phyloP scores from a whole-genome alignment of 2,888 invertebrate genomes.

The Heliconius ismenius region DNA sequence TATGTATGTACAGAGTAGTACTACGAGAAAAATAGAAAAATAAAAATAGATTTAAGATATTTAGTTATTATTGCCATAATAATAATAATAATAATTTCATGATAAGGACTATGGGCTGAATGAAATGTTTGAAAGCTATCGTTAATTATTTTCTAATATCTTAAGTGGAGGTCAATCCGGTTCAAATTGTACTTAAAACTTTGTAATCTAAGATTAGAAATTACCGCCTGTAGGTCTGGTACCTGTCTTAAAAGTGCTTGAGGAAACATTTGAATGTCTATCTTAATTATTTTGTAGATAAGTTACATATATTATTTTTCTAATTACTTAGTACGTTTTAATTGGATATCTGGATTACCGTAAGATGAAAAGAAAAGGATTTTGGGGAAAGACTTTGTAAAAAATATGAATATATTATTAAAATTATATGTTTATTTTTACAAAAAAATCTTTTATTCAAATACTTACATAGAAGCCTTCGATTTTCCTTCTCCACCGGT shows the following conservation, averaged over 20 bases:
- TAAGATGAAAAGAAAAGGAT: too few relatives aligned
- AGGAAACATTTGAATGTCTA: not conserved
- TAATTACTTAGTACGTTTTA: not conserved
- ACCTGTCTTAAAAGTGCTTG: not conserved
- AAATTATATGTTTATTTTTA: not conserved
- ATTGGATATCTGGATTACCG: too few relatives aligned
- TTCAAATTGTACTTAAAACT: slow-evolving; percentile 20
- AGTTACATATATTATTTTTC: too few relatives aligned
- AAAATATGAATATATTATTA: not conserved
- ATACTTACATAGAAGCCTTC: slow-evolving; percentile 57
- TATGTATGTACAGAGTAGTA: too few relatives aligned
- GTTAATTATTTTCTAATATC: not conserved
- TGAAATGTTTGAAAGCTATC: not conserved
- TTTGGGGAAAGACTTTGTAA: too few relatives aligned
- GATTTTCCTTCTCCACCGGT: slow-evolving; percentile 54
- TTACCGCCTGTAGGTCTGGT: not conserved
- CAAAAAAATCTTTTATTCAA: slow-evolving; percentile 32
- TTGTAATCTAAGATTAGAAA: not conserved
- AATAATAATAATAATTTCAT: not conserved
- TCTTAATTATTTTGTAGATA: not conserved
- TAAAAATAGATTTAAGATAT: not conserved
- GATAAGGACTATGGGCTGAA: not conserved
- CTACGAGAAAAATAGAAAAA: too few relatives aligned
- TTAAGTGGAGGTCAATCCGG: not conserved
- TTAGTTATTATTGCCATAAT: not conserved